A percentile compares a stretch with the other conserved stretches of the same genome.
Conservation (phyloP, 2,113 vertebrate species). For the Hymenochirus boettgeri region DNA sequence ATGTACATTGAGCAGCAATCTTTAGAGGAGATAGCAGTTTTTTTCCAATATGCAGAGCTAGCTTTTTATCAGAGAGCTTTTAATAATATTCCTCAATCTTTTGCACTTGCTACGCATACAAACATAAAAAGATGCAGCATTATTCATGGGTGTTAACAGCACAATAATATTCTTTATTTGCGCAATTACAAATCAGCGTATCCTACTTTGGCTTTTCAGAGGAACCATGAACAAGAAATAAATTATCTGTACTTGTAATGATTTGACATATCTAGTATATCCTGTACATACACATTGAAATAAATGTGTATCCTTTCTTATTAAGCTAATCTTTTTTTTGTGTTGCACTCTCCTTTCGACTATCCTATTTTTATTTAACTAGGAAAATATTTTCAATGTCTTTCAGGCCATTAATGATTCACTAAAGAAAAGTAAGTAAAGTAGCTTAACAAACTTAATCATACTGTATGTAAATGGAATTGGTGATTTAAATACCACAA, state of each 20-base stretch:
- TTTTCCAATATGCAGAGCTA: constrained; percentile 38
- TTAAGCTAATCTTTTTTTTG: no score
- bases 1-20: constrained; percentile 46
- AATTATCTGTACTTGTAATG: not conserved
- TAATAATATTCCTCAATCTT: constrained; percentile 27
- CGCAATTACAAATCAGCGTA: not conserved
- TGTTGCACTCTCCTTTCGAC: no score
- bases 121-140: constrained; percentile 1
- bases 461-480: no score
- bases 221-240: no score
- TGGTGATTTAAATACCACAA: no score
- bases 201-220: not conserved
- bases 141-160: not conserved
- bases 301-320: no score
- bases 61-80: constrained; percentile 41
- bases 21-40: constrained; percentile 22
- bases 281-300: no score
- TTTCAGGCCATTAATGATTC: no score
- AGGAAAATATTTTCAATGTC: no score
- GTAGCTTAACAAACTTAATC: no score
- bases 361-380: no score
- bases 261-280: not conserved
- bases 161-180: not conserved
- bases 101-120: not conserved
- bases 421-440: no score